A percentile compares a stretch with the other conserved stretches of the same genome.
Evolutionary conservation across 2,113 vertebrate species (phyloP).

Genomic region (Trichechus manatus): DNA sequence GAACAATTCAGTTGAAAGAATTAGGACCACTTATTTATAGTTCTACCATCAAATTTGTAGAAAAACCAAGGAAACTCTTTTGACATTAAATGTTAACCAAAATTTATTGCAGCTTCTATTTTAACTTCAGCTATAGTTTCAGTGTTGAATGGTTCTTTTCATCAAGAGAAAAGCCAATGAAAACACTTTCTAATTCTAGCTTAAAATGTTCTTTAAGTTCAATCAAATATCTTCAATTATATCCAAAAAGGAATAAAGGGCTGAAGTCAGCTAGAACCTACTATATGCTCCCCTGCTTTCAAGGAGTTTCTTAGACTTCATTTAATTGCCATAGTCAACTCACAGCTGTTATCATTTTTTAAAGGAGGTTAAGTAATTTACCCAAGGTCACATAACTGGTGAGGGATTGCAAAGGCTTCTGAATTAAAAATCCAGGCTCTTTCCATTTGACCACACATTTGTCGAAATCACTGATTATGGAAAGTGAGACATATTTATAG

Average conservation of each 20-base stretch:
- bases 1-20: background rate
- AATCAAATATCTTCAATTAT: slow-evolving; percentile 43
- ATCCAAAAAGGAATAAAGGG: slow-evolving; percentile 25
- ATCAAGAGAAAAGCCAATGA: slow-evolving; percentile 56
- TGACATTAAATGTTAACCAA: slow-evolving; percentile 60
- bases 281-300: background rate
- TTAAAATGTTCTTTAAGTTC: slow-evolving; percentile 35
- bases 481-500: slow-evolving; percentile 72
- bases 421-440: slow-evolving; percentile 37
- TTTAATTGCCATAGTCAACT: slow-evolving; percentile 44
- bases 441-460: slow-evolving; percentile 32
- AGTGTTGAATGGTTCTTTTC: slow-evolving; percentile 71
- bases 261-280: background rate
- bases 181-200: slow-evolving; percentile 64
- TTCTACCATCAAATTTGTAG: slow-evolving; percentile 44
- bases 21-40: slow-evolving; percentile 11
- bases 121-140: slow-evolving; percentile 54
- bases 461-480: slow-evolving; percentile 48
- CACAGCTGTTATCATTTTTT: background rate
- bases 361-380: slow-evolving; percentile 46
- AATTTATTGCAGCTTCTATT: slow-evolving; percentile 65
- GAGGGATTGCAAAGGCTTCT: background rate
- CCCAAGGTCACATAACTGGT: background rate
- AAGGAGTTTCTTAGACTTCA: slow-evolving; percentile 8
- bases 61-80: slow-evolving; percentile 8